Conservation (phyloP, 2,888 invertebrate species). For the Sphaerolaimus hirsutus region DNA sequence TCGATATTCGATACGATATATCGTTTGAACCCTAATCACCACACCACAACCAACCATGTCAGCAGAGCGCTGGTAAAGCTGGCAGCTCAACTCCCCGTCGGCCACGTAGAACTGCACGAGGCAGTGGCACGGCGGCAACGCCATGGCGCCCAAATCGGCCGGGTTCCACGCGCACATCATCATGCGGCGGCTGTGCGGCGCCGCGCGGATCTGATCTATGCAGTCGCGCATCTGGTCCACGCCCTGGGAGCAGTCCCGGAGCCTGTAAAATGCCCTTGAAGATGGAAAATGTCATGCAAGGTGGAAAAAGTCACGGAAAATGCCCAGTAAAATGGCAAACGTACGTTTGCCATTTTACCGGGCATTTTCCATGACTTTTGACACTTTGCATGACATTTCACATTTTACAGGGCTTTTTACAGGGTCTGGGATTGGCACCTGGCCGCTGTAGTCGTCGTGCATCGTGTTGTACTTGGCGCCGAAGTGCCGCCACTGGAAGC, state of each 20-base stretch:
- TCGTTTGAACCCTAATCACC: too few species aligned
- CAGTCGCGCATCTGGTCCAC: slow-evolving; percentile 58
- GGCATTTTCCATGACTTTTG: too few species aligned
- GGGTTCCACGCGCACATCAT: slow-evolving; percentile 90
- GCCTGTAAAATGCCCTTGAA: too few species aligned
- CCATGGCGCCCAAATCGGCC: slow-evolving; percentile 59
- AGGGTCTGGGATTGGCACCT: too few species aligned
- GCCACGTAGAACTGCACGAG: slow-evolving; percentile 78
- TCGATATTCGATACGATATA: too few species aligned
- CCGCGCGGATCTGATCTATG: slow-evolving; percentile 48
- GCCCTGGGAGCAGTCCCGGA: too few species aligned
- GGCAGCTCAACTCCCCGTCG: slow-evolving; percentile 54
- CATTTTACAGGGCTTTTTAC: too few species aligned
- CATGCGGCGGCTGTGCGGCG: slow-evolving; percentile 64
- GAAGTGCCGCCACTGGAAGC: slow-evolving; percentile 93
- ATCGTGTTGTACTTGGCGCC: slow-evolving; percentile 66
- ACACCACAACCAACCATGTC: slow-evolving; percentile 48
- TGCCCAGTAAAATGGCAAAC: too few species aligned
- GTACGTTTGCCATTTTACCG: too few species aligned
- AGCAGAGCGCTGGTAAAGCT: slow-evolving; percentile 79
- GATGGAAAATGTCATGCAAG: too few species aligned
- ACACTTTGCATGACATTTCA: too few species aligned
- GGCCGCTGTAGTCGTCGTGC: slow-evolving; percentile 50
- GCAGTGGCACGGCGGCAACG: slow-evolving; percentile 83
- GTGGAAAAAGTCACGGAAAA: too few species aligned